Evolutionary conservation across 2,113 vertebrate genomes (phyloP).

Genomic region (Seriola dumerili): DNA sequence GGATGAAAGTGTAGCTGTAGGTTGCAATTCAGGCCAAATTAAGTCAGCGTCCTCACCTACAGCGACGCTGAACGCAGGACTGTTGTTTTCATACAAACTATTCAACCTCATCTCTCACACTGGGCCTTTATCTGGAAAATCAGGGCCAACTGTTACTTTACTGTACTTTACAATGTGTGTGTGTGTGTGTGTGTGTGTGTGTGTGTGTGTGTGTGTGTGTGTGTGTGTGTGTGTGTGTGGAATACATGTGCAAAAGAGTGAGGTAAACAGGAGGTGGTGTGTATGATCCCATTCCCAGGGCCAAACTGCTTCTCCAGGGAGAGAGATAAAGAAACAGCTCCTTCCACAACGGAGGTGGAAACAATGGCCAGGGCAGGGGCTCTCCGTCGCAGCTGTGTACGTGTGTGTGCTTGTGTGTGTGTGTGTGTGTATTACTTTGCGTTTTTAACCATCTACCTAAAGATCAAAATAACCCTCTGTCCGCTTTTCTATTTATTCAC

Average conservation of each 20-base stretch:
- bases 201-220: constrained; percentile 12
- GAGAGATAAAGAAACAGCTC: constrained; percentile 72
- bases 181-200: background rate
- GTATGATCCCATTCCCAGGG: constrained; percentile 73
- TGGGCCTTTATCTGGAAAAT: constrained; percentile 46
- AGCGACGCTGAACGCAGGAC: rapidly evolving
- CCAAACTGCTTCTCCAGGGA: constrained; percentile 71
- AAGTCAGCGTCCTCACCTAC: background rate
- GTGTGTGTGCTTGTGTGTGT: constrained; percentile 44
- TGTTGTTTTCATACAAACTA: constrained; percentile 36
- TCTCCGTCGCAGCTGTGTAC: constrained; percentile 50
- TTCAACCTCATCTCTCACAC: constrained; percentile 31
- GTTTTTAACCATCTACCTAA: constrained; percentile 15
- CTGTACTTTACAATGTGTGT: constrained; percentile 7
- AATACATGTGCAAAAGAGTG: constrained; percentile 33
- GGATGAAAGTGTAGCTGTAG: constrained; percentile 8
- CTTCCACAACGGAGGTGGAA: constrained; percentile 77
- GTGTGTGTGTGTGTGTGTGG: constrained; percentile 16
- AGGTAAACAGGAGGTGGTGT: constrained; percentile 80
- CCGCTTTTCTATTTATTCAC: background rate
- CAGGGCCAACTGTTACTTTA: constrained; percentile 36
- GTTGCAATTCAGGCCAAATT: constrained; percentile 18
- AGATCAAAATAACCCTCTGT: background rate
- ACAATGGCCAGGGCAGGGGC: constrained; percentile 73
- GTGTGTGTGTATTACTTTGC: constrained; percentile 39